A percentile compares a stretch with the other conserved stretches of the same genome.
Evolutionary conservation across 2,888 invertebrate species (phyloP).

Genomic region (Scaptomyza flava): DNA sequence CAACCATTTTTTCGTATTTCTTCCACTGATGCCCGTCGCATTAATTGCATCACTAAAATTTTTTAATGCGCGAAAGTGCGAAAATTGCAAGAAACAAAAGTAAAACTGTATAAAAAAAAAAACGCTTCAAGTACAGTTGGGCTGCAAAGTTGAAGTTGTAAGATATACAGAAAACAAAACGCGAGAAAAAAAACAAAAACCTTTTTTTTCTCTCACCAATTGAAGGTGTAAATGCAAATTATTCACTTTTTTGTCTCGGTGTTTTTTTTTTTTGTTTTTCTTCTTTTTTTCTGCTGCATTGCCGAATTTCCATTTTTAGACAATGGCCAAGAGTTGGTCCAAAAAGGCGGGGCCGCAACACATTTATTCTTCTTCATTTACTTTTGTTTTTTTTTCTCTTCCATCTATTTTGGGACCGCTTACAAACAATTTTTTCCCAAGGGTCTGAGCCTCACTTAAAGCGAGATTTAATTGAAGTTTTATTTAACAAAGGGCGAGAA

Average conservation of each 20-base stretch:
- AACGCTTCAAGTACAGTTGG: slow-evolving; percentile 63
- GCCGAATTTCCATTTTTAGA: slow-evolving; percentile 76
- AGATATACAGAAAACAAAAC: not conserved
- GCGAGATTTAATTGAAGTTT: slow-evolving; percentile 77
- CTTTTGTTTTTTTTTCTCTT: slow-evolving; percentile 34
- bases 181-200: not conserved
- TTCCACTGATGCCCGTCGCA: slow-evolving; percentile 43
- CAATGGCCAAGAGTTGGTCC: slow-evolving; percentile 56
- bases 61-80: slow-evolving; percentile 77
- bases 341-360: slow-evolving; percentile 6
- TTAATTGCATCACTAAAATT: slow-evolving; percentile 76
- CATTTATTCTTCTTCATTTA: slow-evolving; percentile 27
- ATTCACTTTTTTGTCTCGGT: slow-evolving; percentile 58
- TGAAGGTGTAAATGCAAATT: slow-evolving; percentile 74
- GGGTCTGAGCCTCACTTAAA: slow-evolving; percentile 54
- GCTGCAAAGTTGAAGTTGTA: slow-evolving; percentile 19
- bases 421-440: slow-evolving; percentile 48
- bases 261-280: slow-evolving; percentile 2
- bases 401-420: slow-evolving; percentile 54
- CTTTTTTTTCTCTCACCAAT: slow-evolving; percentile 48
- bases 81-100: slow-evolving; percentile 68
- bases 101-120: slow-evolving; percentile 49
- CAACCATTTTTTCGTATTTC: slow-evolving; percentile 54
- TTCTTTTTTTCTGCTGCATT: slow-evolving; percentile 17
- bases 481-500: slow-evolving; percentile 60